Evolutionary conservation across 2,797 vertebrate species (phyloP), one percentile per base, ranked within the genome.

Genomic region (Pogonophryne albipinna): DNA sequence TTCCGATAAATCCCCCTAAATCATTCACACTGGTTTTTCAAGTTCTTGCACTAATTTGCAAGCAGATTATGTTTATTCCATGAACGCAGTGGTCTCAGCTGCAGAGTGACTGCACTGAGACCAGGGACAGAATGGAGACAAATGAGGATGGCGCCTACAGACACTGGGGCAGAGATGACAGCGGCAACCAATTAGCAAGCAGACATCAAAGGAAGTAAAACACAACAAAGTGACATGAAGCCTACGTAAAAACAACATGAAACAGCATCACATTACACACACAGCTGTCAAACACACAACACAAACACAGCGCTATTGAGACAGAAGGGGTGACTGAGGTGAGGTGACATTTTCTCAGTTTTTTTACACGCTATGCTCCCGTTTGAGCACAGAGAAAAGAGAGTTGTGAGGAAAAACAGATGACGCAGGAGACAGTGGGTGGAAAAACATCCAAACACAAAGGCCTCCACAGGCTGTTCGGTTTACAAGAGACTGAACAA

Each of bases 401-500:
- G 64, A 74, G 75, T 31, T 60, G 31, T 12, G 66, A 34, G 70
- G 41, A 31, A 74, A 63, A 76, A 66, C 12, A 45, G 34, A 38
- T 7, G 34, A 38, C 34, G 34, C 34, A 38, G 38, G 55, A 65
- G 74, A 75, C 73, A 59, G 74, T 52, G 72, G 66, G 66, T 74
- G 74, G 78, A 63, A 71, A 81, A 79, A 73, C 72, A 71, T 77
- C 53, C 73, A 63, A 72, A 89, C 53, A 89, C 79, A 86, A 85
- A 85, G 70, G 70, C 63, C 60, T 88, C 85, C 79, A 86, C 78
- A 62, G 78, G 78, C 81, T 76, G 82, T 67, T 82, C 86, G 74
- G 66, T 65, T 87, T 89, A 83, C 91, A 85, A 82, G 73, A 81
- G 78, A 77, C 78, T 90, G 86, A 89, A 75, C 88, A 91, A 90